Percentiles rank a stretch among this genome's conserved stretches.
Evolutionary conservation across 2,888 invertebrate species (phyloP).

Genomic region (Hirtodrosophila duncani): DNA sequence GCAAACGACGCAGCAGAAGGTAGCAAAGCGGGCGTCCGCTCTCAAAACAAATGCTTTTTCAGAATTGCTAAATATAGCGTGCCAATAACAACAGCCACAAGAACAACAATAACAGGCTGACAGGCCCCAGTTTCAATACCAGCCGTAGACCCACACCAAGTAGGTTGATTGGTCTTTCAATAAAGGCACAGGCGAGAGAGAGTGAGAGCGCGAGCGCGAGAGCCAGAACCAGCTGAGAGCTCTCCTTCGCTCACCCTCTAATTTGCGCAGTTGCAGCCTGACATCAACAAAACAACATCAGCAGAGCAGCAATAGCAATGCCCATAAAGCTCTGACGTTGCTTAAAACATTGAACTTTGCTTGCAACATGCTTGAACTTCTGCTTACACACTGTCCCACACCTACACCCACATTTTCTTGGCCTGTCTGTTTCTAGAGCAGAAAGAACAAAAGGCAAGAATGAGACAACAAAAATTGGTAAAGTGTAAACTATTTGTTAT

Average conservation of each 20-base stretch:
- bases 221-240: neutral
- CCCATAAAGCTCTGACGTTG: slow-evolving; percentile 28
- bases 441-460: no score
- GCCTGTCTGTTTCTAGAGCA: slow-evolving; percentile 1
- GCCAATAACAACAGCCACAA: slow-evolving; percentile 29
- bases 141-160: slow-evolving; percentile 43
- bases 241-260: slow-evolving; percentile 12
- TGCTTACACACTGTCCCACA: slow-evolving; percentile 5
- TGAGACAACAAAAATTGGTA: no score
- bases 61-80: slow-evolving; percentile 68
- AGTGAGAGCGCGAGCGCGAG: no score
- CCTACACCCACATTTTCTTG: slow-evolving; percentile 1
- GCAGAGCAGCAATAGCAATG: slow-evolving; percentile 13
- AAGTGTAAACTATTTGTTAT: no score
- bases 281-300: slow-evolving; percentile 24
- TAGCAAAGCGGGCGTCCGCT: no score
- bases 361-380: slow-evolving; percentile 36
- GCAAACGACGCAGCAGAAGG: slow-evolving; percentile 47
- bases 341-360: slow-evolving; percentile 42
- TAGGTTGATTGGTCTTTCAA: slow-evolving; percentile 73
- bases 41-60: slow-evolving; percentile 54
- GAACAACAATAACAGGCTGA: slow-evolving; percentile 15
- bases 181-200: slow-evolving; percentile 22
- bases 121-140: slow-evolving; percentile 24
- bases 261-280: slow-evolving; percentile 65